Evolutionary conservation across 1,140 invertebrate species (phyloP).

Genomic region (Drosophila fuyamai): DNA sequence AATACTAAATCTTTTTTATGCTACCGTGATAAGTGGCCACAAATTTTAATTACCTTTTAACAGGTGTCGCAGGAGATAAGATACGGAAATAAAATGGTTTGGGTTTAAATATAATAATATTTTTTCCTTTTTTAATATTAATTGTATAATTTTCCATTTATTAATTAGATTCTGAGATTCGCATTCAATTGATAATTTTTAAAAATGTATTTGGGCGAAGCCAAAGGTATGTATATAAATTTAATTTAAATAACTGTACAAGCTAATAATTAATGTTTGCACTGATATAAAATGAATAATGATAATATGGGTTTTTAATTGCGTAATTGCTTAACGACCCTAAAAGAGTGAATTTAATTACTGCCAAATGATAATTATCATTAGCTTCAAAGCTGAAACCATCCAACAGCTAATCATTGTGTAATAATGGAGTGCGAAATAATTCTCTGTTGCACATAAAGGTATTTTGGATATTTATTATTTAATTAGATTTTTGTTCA

Average conservation of each 20-base stretch:
- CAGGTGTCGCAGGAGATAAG: slow-evolving; percentile 17
- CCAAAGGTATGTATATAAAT: background rate
- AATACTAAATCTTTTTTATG: background rate
- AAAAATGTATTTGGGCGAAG: background rate
- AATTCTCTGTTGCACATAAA: background rate
- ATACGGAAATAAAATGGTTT: background rate
- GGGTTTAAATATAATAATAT: too few species aligned
- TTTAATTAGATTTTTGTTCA: too few species aligned
- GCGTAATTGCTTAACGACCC: background rate
- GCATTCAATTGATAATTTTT: too few species aligned
- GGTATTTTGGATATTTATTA: background rate
- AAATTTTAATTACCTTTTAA: slow-evolving; percentile 69
- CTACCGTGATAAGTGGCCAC: slow-evolving; percentile 11
- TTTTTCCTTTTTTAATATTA: too few species aligned
- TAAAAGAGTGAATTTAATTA: slow-evolving; percentile 1
- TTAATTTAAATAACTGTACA: background rate
- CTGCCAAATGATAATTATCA: background rate
- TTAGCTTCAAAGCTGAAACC: background rate
- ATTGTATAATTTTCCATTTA: too few species aligned
- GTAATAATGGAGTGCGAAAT: background rate
- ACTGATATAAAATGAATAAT: background rate
- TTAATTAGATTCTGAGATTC: too few species aligned
- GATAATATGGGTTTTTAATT: background rate
- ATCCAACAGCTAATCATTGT: background rate
- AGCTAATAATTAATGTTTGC: background rate